Evolutionary conservation across 2,888 invertebrate genomes (phyloP), one percentile per base, ranked within the genome.

Genomic region (Latheticus oryzae): DNA sequence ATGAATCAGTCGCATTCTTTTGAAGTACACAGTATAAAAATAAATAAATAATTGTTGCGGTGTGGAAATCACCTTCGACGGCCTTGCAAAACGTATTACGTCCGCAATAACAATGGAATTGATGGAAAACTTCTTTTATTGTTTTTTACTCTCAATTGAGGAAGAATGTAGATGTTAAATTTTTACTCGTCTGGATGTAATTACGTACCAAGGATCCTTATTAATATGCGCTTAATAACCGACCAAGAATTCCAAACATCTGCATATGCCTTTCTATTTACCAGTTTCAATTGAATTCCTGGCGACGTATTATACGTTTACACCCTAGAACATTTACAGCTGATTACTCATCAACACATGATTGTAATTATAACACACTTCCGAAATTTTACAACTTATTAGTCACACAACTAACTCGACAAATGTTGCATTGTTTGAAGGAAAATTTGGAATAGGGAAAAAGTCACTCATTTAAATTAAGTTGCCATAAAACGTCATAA

Each of bases 21-120:
- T 53, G 42, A 60, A 60, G 55, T 61, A 61, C 56, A 47, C 43
- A 47, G 54, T 32, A 48, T 54, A 58, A 58, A 65, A 61, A 64
- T 61, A 63, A 62, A 61, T 62, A 56, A 62, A 62, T 65, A 64
- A 65, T 66, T 64, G 59, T 61, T 17, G 56, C 37, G 42, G 48
- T 52, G 52, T 60, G 61, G 59, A 66, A 65, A 67, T 68, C 62
- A 66, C 67, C 70, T 69, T 70, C 67, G 54, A 55, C 66, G 70
- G 62, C 70, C 70, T 70, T 70, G 68, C 61, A 58, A 59, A 61
- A 54, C 58, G 42, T 53, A 53, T 40, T 57, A 62, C 45, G 30
- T 52, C 54, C 51, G 45, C 21, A 32, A 23, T 38, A 38, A 43
- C 45, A 53, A 52, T 52, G 33, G 42, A 30, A 52, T 40, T 19